phyloP scores from a whole-genome alignment of 2,797 vertebrate genomes.

The Chelonia mydas region DNA sequence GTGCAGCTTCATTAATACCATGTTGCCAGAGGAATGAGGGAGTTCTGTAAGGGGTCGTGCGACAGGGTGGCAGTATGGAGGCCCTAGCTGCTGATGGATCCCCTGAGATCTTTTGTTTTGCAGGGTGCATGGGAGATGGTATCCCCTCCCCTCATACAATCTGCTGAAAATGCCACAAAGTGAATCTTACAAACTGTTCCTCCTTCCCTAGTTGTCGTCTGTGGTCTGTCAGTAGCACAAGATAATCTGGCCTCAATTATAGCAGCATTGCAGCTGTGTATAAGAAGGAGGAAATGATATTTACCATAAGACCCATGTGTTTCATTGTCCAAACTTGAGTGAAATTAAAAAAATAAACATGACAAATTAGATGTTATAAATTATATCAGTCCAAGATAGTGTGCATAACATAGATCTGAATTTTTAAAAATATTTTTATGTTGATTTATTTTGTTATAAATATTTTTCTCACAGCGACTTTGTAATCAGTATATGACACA shows the following conservation, averaged over 20 bases:
- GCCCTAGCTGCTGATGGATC: not conserved
- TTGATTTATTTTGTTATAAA: conserved; percentile 10
- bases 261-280: too few species aligned
- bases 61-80: not conserved
- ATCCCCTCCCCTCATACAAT: not conserved
- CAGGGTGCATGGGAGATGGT: not conserved
- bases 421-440: not conserved
- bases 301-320: not conserved
- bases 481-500: not conserved
- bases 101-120: not conserved
- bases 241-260: too few species aligned
- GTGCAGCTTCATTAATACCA: not conserved
- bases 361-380: not conserved
- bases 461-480: not conserved
- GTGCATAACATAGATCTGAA: not conserved
- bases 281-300: not conserved
- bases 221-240: not conserved
- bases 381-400: not conserved
- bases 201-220: not conserved
- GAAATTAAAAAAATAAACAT: not conserved
- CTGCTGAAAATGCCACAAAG: not conserved
- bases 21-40: not conserved
- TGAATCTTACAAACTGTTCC: not conserved
- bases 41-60: not conserved
- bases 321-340: not conserved